Base-by-base conservation (phyloP, 2,888 invertebrate species). In the Clitarchus hookeri region DNA sequence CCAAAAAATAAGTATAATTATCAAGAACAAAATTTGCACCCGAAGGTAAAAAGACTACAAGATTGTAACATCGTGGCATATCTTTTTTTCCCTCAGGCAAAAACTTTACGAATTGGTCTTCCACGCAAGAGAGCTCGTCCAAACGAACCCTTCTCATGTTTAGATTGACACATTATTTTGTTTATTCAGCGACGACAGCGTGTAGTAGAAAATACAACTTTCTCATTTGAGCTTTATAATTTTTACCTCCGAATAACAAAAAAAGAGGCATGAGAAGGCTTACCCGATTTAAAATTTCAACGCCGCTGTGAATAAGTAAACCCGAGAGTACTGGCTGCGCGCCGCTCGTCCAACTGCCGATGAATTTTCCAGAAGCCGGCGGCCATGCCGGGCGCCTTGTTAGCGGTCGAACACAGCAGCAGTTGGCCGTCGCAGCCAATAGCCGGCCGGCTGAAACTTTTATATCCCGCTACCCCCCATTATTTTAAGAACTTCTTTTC, bases 111-210 rank as follows among this genome's bases (percentile, higher is more conserved):
- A 48, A 1, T 48, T 13, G 48, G 48, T 36, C 36, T 36, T 36
- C 36, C 36, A 4, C 36, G 36, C 4, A 36, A 1, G 36, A 3
- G 1, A 48, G 16, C 48, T 48, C 11, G 48, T 11, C 11, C 48
- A 16, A 48, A 48, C 48, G 65, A 65, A 65, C 65, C 48, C 65
- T n/a, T 65, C 65, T n/a, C 65, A n/a, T 65, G n/a, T 65, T 65
- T 65, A 8, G 65, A 65, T 65, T 65, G 65, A 65, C 65, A 65
- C 65, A 65, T 65, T 65, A 65, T n/a, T 65, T 65, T 65, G 65
- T 65, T 65, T 65, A 65, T 65, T n/a, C 65, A 48, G 48, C n/a
- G 65, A 65, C 65, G 65, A 65, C 65, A 65, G 65, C 65, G n/a
- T 65, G n/a, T 8, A 65, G 65, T 23, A 8, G 65, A n/a, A 65